Base-by-base conservation (phyloP, 2,888 invertebrate genomes). In the Trachelus iudaicus region DNA sequence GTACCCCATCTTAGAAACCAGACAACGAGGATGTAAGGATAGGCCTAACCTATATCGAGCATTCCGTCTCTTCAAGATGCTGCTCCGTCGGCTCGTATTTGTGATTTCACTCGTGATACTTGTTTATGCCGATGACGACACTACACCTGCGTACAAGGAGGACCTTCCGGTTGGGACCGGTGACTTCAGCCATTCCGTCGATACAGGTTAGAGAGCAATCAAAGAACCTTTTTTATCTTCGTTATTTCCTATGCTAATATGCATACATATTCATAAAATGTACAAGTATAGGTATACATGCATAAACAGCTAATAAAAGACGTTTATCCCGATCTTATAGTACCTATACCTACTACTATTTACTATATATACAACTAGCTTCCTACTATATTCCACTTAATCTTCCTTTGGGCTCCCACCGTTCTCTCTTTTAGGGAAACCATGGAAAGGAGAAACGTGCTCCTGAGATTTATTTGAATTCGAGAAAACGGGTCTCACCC, bases 61-160 rank as follows among this genome's bases (percentile, higher is more conserved):
- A 15, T 71, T 34, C 33, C 71, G 77, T 77, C 77, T 75, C 76
- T 81, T 82, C 82, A 83, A 84, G 81, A 82, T 83, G 85, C 77
- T 86, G 83, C 79, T 85, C 81, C 78, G 77, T 76, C 83, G 83
- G 77, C 77, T 86, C 80, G 79, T 86, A 79, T 83, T 88, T 79
- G 76, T 84, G 80, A 83, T 84, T 80, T 84, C 83, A 76, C 80
- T 81, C 81, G 79, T 86, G 76, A 79, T 86, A 75, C 56, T 87
- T 79, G 83, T 85, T 77, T 84, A 83, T 77, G 83, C 83, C 69
- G 84, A 83, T 79, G 84, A 87, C 78, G 81, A 78, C 74, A 80
- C 82, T 81, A 83, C 85, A 81, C 80, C 87, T 83, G 83, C 84
- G 77, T 81, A 81, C 77, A 83, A 83, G 75, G 85, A 85, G 77